Evolutionary conservation across 2,888 invertebrate species (phyloP), one percentile per base, ranked within the genome.

Genomic region (Mimachlamys varia): DNA sequence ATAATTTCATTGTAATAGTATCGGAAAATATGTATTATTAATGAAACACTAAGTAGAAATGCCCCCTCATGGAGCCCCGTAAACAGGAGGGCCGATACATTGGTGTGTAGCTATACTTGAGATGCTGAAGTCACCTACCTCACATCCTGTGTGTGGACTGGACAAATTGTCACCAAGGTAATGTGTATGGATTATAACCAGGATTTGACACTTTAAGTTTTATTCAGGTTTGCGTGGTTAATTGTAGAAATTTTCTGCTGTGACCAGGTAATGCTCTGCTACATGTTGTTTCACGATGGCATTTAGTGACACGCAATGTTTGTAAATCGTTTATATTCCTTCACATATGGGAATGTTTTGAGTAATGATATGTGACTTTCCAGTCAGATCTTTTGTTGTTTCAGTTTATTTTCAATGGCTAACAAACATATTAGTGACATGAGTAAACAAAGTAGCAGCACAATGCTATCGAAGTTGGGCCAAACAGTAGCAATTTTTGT

Each of bases 121-220:
- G 76, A 76, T 76, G 76, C 76, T 76, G 76, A 76, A 19, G 13
- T 33, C 33, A 76, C 27, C 33, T 27, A 76, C 33, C 33, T 58
- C 58, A 58, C 76, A n/a, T 62, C 62, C 62, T 62, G 62, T 76
- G 12, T 76, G 76, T 76, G 33, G 58, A 58, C 76, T 76, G 12
- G 7, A 15, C 76, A 76, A 76, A 76, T 76, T 76, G 76, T 76
- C 76, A 76, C 76, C 76, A 76, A 76, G 76, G 76, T 76, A 76
- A 33, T 27, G 12, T 76, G 12, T 76, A 33, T 17, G 17, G 76
- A 53, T 19, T 53, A 53, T 53, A 53, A n/a, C 22, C 15, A 5
- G 7, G 12, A 76, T 76, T 27, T 76, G 33, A 76, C 33, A 33
- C 76, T 15, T 12, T 2, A 2, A n/a, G 10, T 22, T 7, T 33